A percentile compares a stretch with the other conserved stretches of the same genome.
These are phyloP conservation scores for Zele albiditarsus DNA, from an alignment of 2,888 invertebrate species.

Conservation along the genomic window DNA sequence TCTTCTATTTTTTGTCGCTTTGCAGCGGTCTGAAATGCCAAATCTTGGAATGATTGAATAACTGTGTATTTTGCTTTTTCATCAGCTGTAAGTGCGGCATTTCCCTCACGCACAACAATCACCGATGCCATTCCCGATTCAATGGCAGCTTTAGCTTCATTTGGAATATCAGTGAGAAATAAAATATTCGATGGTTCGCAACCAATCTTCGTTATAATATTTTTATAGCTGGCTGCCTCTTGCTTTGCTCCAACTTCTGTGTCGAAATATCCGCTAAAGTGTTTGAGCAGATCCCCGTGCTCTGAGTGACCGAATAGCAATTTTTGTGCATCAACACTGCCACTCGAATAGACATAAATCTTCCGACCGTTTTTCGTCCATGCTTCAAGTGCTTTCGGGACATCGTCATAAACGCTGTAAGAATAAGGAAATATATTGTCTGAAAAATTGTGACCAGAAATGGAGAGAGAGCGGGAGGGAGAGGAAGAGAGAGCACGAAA, in stretches of 20 bases:
- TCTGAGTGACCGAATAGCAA: slow-evolving; percentile 85
- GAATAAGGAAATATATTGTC: slow-evolving; percentile 40
- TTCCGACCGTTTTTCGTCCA: slow-evolving; percentile 82
- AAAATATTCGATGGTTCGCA: slow-evolving; percentile 80
- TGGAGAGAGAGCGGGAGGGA: not conserved
- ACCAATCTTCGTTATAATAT: slow-evolving; percentile 82
- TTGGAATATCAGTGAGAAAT: slow-evolving; percentile 89
- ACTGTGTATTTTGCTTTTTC: slow-evolving; percentile 76
- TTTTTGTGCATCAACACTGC: slow-evolving; percentile 92
- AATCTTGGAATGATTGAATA: slow-evolving; percentile 78
- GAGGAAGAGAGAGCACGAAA: not conserved
- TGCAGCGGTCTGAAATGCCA: slow-evolving; percentile 68
- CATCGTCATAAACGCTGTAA: slow-evolving; percentile 91
- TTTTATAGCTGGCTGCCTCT: slow-evolving; percentile 84
- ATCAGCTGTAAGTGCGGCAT: slow-evolving; percentile 80
- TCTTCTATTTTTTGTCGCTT: slow-evolving; percentile 68
- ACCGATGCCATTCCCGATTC: slow-evolving; percentile 81
- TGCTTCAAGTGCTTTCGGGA: slow-evolving; percentile 81
- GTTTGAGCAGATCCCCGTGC: slow-evolving; percentile 83
- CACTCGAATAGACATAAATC: slow-evolving; percentile 93
- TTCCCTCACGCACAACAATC: slow-evolving; percentile 86
- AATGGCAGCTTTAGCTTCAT: slow-evolving; percentile 90
- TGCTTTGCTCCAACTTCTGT: slow-evolving; percentile 88
- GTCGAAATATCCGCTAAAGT: slow-evolving; percentile 88
- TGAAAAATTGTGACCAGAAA: not conserved